These are phyloP conservation scores for Mellilla xanthometata DNA, from an alignment of 2,888 invertebrate genomes.

Conservation along the genomic window DNA sequence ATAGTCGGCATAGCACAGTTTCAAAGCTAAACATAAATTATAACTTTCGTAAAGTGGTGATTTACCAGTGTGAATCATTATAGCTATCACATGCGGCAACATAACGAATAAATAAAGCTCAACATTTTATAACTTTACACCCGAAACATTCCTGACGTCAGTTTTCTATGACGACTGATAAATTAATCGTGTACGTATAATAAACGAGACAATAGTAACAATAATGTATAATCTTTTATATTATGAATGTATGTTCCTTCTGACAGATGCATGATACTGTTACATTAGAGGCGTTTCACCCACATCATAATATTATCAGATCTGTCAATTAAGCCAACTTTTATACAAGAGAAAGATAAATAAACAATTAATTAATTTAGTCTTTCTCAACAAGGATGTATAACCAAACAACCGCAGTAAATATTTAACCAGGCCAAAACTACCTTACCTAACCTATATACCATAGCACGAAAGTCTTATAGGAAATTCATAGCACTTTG, in stretches of 20 bases:
- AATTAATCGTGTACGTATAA: not conserved
- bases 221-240: too few species aligned
- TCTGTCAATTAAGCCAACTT: slow-evolving; percentile 8
- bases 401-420: not conserved
- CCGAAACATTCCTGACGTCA: not conserved
- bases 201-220: not conserved
- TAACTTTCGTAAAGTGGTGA: slow-evolving; percentile 51
- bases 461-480: too few species aligned
- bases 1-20: slow-evolving; percentile 56
- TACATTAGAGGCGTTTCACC: not conserved
- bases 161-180: slow-evolving; percentile 4
- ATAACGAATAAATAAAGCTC: slow-evolving; percentile 19
- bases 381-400: slow-evolving; percentile 2
- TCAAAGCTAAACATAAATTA: slow-evolving; percentile 50
- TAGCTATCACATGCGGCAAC: slow-evolving; percentile 26
- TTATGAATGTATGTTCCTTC: too few species aligned
- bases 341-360: slow-evolving; percentile 9
- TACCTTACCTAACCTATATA: not conserved
- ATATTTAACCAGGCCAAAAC: too few species aligned
- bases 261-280: not conserved
- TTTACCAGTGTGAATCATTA: slow-evolving; percentile 37
- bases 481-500: too few species aligned
- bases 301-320: slow-evolving; percentile 1
- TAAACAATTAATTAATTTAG: slow-evolving; percentile 11
- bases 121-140: slow-evolving; percentile 2